Base-by-base conservation (phyloP, 2,888 invertebrate genomes). In the Xestia ashworthii region DNA sequence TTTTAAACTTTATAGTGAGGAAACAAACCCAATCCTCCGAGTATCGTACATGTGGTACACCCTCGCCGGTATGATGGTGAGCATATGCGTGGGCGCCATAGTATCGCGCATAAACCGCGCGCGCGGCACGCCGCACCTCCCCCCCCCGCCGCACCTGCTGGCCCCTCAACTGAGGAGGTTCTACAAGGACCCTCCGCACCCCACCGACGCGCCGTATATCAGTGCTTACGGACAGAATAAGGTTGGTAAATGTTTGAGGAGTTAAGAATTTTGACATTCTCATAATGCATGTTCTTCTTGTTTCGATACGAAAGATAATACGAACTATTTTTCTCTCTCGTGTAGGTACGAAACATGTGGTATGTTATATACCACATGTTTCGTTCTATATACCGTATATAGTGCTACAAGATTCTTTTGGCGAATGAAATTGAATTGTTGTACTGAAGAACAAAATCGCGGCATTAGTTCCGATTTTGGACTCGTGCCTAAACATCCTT, bases 21-120 rank as follows among this genome's bases (percentile, higher is more conserved):
- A 97, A 86, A 96, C 97, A 25, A 97, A 97, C 91, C 97, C 97
- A 69, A 89, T 98, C 44, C 98, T 98, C 83, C 98, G 98, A 65
- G 97, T 98, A 14, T 98, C 98, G 1, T 98, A 98, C 93, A 96
- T 98, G 91, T 98, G 98, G 98, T 98, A 98, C 88, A 98, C 98
- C 0, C 91, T 98, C 19, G 92, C 93, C 0, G 96, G 96, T 0
- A 91, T 93, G 44, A 44, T 94, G 22, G 88, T 95, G 38, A 95
- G 95, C 1, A 91, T 96, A 9, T 90, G 90, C 69, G 92, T 94
- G 2, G 96, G 96, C 0, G 89, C 92, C 25, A 81, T 92, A 0
- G 92, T 93, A 4, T 94, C 96, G 0, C 92, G 93, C 46, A 72
- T 94, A 3, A 92, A 93, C 77, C 90, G 93, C 3, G 89, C 90